Base-by-base conservation (phyloP, 2,888 invertebrate species). In the Napeogenes inachia region DNA sequence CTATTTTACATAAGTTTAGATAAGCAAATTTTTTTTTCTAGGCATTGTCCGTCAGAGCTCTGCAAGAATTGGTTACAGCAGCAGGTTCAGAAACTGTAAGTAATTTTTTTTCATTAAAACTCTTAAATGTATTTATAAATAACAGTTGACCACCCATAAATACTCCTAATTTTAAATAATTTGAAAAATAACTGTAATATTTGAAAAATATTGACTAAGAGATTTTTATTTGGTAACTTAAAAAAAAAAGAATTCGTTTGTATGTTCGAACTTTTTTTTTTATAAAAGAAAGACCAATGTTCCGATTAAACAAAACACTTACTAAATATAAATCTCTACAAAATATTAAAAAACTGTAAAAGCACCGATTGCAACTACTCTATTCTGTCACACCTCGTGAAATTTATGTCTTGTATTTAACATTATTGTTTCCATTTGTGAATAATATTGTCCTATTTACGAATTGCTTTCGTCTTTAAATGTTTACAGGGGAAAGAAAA, bases 51-150 rank as follows among this genome's bases (percentile, higher is more conserved):
- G 99, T 99, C 64, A 94, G 99, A 81, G 99, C 99, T 67, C 91
- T 99, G 62, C 99, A 99, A 90, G 99, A 99, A 88, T 93, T 99
- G 87, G 99, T 99, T 69, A 99, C 99, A 21, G 98, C 98, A 4
- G 96, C 98, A 35, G 96, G 96, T 65, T 96, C 95, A 57, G 97
- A 97, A 92, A 96, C 97, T 91, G 97, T 97, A 94, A 95, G 94
- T 92, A 76, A 70, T 66, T 60, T 58, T 63, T 64, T 45, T 56
- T 60, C 57, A 58, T 59, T 53, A 50, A 59, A 32, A 57, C 33
- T 64, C 56, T 59, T 57, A 64, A 71, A 65, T 69, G 70, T 60
- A 68, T 74, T 68, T 71, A 71, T 69, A 67, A 80, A 81, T 87
- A 86, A 87, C 86, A 76, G 74, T 73, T 70, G 70, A 73, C 75